Evolutionary conservation across 2,888 invertebrate genomes (phyloP).

Genomic region (Spilarctia lutea): DNA sequence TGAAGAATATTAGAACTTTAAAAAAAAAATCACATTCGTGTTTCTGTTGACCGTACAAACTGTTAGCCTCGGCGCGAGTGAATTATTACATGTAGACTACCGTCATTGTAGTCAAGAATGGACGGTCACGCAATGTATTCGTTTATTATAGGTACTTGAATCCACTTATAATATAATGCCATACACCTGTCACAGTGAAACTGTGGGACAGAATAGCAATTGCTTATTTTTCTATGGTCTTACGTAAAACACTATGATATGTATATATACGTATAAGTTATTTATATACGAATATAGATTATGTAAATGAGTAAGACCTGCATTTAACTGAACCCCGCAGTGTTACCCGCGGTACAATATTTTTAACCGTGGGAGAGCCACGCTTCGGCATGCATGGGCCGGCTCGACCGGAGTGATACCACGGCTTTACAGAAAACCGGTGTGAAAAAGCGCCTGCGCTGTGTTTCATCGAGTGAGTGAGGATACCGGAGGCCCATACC

Average conservation of each 20-base stretch:
- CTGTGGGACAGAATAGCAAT: conserved; percentile 8
- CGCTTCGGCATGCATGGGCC: no score
- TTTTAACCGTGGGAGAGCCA: no score
- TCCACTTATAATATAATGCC: conserved; percentile 38
- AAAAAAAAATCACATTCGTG: neutral
- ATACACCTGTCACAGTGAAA: conserved; percentile 26
- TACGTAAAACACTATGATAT: neutral
- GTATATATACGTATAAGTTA: neutral
- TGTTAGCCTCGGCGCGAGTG: conserved; percentile 7
- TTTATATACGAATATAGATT: neutral
- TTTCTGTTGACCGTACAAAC: conserved; percentile 2
- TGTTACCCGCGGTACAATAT: no score
- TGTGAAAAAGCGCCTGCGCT: no score
- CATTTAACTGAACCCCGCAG: no score
- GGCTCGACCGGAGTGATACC: no score
- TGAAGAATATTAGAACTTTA: neutral
- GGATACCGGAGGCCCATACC: no score
- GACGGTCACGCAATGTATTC: conserved; percentile 19
- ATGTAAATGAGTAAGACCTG: neutral
- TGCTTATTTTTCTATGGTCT: neutral
- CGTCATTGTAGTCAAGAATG: neutral
- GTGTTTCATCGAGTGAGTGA: no score
- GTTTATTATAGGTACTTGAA: conserved; percentile 32
- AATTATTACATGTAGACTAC: conserved; percentile 16
- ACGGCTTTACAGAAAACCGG: no score